phyloP scores from a whole-genome alignment of 1,140 invertebrate species.

The Papilio aristodemus region DNA sequence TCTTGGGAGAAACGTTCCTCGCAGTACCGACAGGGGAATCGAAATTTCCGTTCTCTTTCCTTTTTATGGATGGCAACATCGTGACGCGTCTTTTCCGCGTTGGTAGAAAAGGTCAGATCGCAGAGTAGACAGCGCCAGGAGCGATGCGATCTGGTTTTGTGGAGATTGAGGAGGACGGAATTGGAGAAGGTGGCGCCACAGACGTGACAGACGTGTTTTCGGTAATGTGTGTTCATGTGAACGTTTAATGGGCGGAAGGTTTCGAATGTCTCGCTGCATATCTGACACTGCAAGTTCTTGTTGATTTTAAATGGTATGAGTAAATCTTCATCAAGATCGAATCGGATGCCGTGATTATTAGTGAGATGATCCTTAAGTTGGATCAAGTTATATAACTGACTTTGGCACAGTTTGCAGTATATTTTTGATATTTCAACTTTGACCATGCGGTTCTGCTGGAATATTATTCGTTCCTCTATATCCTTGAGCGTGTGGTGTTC shows the following conservation, averaged over 20 bases:
- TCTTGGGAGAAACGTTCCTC: conserved; percentile 64
- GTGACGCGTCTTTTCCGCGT: conserved; percentile 55
- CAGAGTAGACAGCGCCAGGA: conserved; percentile 50
- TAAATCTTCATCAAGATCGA: conserved; percentile 49
- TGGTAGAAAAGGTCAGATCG: conserved; percentile 46
- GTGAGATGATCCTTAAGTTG: conserved; percentile 51
- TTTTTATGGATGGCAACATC: conserved; percentile 52
- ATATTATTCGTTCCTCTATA: conserved; percentile 63
- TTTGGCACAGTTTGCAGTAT: conserved; percentile 53
- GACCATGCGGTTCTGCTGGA: conserved; percentile 58
- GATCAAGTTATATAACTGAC: conserved; percentile 41
- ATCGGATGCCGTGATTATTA: conserved; percentile 47
- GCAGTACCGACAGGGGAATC: conserved; percentile 67
- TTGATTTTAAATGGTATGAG: conserved; percentile 65
- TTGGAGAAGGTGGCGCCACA: conserved; percentile 66
- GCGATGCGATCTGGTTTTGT: conserved; percentile 59
- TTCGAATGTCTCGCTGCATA: conserved; percentile 56
- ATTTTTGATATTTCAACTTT: conserved; percentile 56
- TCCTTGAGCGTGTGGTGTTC: conserved; percentile 49
- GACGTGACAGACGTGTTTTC: conserved; percentile 66
- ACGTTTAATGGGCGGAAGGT: conserved; percentile 63
- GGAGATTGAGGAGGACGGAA: conserved; percentile 63
- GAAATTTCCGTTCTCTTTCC: conserved; percentile 50
- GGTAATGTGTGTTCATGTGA: conserved; percentile 68
- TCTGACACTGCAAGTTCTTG: conserved; percentile 54